A percentile compares a stretch with the other conserved stretches of the same genome.
Evolutionary conservation across 2,113 vertebrate genomes (phyloP).

Genomic region (Carassius auratus): DNA sequence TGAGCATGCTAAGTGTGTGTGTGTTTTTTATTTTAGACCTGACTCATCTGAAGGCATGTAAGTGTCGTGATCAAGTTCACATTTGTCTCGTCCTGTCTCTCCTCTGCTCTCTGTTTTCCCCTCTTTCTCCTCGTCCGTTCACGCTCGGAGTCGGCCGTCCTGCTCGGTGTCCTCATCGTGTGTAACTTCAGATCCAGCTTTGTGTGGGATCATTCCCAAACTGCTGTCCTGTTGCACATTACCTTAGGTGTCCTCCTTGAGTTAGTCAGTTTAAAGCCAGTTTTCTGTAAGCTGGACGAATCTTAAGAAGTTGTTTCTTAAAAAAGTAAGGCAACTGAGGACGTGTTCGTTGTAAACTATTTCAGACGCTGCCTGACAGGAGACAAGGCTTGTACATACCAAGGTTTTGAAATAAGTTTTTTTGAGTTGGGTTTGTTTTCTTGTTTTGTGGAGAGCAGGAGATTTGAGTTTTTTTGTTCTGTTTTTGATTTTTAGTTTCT

Average conservation of each 20-base stretch:
- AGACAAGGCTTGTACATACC: background rate
- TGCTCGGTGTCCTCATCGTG: background rate
- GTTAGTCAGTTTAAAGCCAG: background rate
- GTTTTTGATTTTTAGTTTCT: too few species aligned
- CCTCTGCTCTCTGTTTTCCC: background rate
- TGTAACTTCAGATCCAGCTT: background rate
- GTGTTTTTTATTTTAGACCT: conserved; percentile 79
- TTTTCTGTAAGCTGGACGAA: background rate
- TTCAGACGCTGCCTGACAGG: background rate
- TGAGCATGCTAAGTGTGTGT: conserved; percentile 48
- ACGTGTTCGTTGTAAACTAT: background rate
- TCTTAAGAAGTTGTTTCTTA: background rate
- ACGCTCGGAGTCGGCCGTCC: background rate
- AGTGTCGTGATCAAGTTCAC: conserved; percentile 82
- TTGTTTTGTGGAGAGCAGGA: too few species aligned
- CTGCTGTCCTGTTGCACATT: background rate
- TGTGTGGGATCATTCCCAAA: background rate
- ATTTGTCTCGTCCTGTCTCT: conserved; percentile 23
- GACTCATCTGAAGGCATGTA: conserved; percentile 89
- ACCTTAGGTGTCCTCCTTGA: background rate
- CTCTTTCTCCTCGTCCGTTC: conserved; percentile 2
- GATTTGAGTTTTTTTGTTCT: too few species aligned
- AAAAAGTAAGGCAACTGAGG: background rate
- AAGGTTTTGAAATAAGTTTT: background rate
- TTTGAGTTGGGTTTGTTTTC: too few species aligned